Conservation (phyloP, 2,797 vertebrate genomes). For the Florisuga fusca region DNA sequence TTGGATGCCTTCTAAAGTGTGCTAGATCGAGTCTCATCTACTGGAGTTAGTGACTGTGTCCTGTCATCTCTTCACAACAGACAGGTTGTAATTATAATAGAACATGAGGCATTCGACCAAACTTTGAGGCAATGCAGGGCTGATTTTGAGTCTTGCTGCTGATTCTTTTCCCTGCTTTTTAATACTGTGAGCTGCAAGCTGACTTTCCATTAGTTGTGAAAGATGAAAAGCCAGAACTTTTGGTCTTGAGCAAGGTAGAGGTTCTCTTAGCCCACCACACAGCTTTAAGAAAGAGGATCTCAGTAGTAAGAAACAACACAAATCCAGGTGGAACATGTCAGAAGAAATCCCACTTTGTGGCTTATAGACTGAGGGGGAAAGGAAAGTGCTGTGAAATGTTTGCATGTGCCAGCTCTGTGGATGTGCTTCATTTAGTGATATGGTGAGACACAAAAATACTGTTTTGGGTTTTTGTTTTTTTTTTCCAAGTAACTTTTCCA, state of each 20-base stretch:
- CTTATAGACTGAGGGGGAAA: not conserved
- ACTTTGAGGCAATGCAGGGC: not conserved
- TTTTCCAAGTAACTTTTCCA: not conserved
- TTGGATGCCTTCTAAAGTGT: not conserved
- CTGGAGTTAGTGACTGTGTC: not conserved
- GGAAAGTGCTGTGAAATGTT: not conserved
- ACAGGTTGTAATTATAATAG: not conserved
- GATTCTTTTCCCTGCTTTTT: not conserved
- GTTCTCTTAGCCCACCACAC: not conserved
- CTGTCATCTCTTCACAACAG: not conserved
- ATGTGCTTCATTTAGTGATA: not conserved
- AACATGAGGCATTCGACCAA: not conserved
- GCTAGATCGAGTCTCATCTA: not conserved
- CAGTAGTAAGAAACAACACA: not conserved
- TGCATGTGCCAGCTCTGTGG: not conserved
- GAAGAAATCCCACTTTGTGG: not conserved
- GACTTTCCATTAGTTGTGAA: not conserved
- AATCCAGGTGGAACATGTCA: not conserved
- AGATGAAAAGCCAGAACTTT: not conserved
- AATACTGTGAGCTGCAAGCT: not conserved
- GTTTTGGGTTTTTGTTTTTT: not conserved
- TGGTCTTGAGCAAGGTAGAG: not conserved
- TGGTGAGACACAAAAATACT: not conserved
- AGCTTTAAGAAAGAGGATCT: not conserved
- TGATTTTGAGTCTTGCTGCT: not conserved